Conservation (phyloP, 2,113 vertebrate genomes). For the Okapia johnstoni region DNA sequence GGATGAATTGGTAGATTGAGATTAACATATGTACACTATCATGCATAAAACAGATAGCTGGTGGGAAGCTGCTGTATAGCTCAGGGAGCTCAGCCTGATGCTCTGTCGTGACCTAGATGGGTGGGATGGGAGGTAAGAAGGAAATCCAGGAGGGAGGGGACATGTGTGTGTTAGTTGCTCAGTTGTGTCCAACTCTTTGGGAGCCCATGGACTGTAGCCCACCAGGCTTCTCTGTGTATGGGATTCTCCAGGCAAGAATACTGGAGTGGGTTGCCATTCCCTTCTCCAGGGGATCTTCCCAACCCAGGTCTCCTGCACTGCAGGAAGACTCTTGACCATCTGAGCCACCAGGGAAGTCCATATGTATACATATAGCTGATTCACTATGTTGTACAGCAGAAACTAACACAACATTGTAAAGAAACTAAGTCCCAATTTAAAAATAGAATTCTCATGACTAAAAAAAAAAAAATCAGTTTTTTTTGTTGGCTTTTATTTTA, state of each 20-base stretch:
- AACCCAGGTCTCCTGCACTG: neutral
- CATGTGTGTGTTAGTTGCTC: neutral
- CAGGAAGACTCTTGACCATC: neutral
- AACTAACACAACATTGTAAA: neutral
- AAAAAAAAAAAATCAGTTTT: neutral
- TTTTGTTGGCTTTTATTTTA: neutral
- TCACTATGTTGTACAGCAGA: neutral
- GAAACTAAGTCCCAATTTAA: neutral
- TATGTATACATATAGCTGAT: neutral
- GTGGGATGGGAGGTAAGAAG: neutral
- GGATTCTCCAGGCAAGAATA: neutral
- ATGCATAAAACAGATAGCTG: neutral
- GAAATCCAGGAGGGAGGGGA: neutral
- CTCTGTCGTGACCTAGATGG: neutral
- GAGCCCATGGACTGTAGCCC: neutral
- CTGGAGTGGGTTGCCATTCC: neutral
- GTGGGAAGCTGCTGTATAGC: neutral
- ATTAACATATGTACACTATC: neutral
- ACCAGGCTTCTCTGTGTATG: neutral
- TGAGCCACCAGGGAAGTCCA: neutral
- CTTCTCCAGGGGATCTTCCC: neutral
- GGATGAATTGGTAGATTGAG: neutral
- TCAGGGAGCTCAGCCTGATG: neutral
- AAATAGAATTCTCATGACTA: neutral
- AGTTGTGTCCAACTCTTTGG: neutral